phyloP scores from a whole-genome alignment of 2,888 invertebrate species.

The Polydrusus pterygomalis region DNA sequence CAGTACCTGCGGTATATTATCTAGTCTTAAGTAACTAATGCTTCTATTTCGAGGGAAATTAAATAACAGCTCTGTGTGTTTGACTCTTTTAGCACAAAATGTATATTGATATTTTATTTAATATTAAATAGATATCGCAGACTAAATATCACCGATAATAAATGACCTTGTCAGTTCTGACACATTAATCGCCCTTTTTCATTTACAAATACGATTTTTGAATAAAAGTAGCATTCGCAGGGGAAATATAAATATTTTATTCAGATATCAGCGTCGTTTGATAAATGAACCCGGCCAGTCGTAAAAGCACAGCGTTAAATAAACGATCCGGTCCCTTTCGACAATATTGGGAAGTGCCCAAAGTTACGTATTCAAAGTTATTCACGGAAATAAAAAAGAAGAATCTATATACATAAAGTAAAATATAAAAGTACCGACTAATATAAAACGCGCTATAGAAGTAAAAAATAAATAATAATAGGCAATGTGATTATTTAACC shows the following conservation, averaged over 20 bases:
- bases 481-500: no score
- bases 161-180: conserved; percentile 26
- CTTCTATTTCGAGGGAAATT: background rate
- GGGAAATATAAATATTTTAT: conserved; percentile 37
- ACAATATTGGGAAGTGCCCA: background rate
- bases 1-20: no score
- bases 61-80: background rate
- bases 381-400: background rate
- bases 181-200: conserved; percentile 34
- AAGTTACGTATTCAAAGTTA: background rate
- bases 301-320: conserved; percentile 12
- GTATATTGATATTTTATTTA: conserved; percentile 2
- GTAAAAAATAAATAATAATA: background rate
- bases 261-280: conserved; percentile 29
- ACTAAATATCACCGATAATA: conserved; percentile 25
- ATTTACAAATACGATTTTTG: conserved; percentile 27
- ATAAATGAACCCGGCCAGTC: conserved; percentile 25
- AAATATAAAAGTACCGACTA: background rate
- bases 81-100: background rate
- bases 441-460: background rate
- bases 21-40: no score
- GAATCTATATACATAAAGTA: background rate
- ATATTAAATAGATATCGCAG: background rate
- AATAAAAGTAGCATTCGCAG: conserved; percentile 33
- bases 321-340: conserved; percentile 2